Base-by-base conservation (phyloP, 2,888 invertebrate genomes). In the Aricia artaxerxes region DNA sequence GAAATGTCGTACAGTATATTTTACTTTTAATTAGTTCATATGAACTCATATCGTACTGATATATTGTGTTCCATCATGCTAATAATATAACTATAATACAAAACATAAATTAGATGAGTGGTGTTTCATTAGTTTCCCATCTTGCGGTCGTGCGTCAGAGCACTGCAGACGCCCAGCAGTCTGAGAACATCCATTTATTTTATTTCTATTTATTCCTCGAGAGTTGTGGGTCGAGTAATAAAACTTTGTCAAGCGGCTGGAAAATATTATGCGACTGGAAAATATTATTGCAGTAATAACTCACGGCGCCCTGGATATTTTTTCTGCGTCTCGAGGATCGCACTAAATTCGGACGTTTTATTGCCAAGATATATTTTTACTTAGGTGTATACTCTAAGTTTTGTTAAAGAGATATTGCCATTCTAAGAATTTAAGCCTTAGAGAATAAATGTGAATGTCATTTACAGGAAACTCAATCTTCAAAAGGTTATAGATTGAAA, bases 151-250 rank as follows among this genome's bases (percentile, higher is more conserved):
- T 69, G 69, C 69, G 69, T 69, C 69, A 69, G 69, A 38, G 35
- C 35, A 11, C 4, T 35, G 13, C 69, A 69, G 69, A 69, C 69
- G 69, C 35, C 69, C 69, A 69, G 69, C 69, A 5, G 69, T 69
- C 69, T 69, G 69, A 69, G 69, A 69, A 38, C 69, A 13, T 69
- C 35, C 69, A 69, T 69, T 69, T 38, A 38, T 69, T 69, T 35
- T 24, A 69, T 69, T 31, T 69, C 64, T 69, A 69, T 69, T 69
- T 69, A 69, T 69, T 69, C 11, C 69, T 11, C 16, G 6, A 35
- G 69, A 69, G 35, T 69, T 69, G 16, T 69, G 69, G 69, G 69
- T 69, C 69, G 11, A 35, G 69, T 16, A 69, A 69, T 69, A 69
- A 69, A 69, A 69, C 69, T 69, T 69, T 69, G 69, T 69, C 69